phyloP scores from a whole-genome alignment of 53 echinoderm and acorn worm genomes.

The Patiria pectinifera region DNA sequence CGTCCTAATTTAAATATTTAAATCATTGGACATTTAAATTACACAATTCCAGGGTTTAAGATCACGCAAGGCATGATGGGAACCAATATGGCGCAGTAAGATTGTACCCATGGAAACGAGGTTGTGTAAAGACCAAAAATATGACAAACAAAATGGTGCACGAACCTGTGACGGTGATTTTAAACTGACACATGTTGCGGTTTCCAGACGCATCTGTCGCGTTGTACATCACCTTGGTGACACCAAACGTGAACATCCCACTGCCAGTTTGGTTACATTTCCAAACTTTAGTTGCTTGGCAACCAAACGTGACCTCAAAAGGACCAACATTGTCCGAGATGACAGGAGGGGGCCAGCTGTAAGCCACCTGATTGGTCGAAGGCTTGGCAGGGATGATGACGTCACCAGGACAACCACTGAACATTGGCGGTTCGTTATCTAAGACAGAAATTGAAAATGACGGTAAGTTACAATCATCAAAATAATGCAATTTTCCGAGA shows the following conservation, averaged over 20 bases:
- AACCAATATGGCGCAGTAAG: too few species aligned
- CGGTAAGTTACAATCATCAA: neutral
- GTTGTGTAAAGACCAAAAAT: neutral
- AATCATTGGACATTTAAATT: too few species aligned
- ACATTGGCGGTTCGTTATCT: slow-evolving; percentile 40
- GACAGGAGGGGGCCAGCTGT: slow-evolving; percentile 8
- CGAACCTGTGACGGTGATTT: slow-evolving; percentile 55
- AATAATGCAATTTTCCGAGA: too few species aligned
- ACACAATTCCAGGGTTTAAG: too few species aligned
- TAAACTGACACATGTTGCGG: slow-evolving; percentile 18
- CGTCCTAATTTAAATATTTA: too few species aligned
- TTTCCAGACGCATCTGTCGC: slow-evolving; percentile 49
- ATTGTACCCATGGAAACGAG: too few species aligned
- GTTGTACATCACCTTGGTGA: slow-evolving; percentile 43
- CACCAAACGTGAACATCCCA: slow-evolving; percentile 47
- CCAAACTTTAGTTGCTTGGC: neutral
- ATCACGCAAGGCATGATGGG: too few species aligned
- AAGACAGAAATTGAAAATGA: neutral
- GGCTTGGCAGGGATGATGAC: slow-evolving; percentile 1
- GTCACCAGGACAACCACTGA: slow-evolving; percentile 16
- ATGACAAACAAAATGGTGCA: neutral
- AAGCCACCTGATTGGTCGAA: neutral
- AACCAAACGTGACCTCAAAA: neutral
- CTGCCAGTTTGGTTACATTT: slow-evolving; percentile 1
- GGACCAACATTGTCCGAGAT: slow-evolving; percentile 25